These are phyloP conservation scores for Meteorus colon DNA, from an alignment of 2,888 invertebrate species.

Conservation along the genomic window DNA sequence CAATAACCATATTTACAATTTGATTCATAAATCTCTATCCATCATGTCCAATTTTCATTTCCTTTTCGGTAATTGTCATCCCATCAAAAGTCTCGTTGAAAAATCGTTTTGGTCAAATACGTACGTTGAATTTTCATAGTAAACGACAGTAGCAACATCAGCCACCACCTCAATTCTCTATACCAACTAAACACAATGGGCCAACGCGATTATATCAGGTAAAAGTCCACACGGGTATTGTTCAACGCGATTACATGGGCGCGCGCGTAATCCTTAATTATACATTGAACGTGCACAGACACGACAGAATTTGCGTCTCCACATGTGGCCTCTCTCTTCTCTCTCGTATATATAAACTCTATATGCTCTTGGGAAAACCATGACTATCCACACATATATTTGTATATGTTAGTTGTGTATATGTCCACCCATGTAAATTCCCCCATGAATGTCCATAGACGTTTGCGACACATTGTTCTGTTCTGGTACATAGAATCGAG, in stretches of 20 bases:
- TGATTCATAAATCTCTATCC: too few species aligned
- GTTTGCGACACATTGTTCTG: slow-evolving; percentile 37
- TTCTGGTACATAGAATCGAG: slow-evolving; percentile 21
- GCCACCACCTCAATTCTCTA: neutral
- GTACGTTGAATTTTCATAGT: slow-evolving; percentile 6
- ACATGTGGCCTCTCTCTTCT: slow-evolving; percentile 37
- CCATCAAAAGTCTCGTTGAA: neutral
- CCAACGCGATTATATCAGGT: slow-evolving; percentile 50
- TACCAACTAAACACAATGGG: slow-evolving; percentile 28
- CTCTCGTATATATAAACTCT: slow-evolving; percentile 6
- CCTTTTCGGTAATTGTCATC: neutral
- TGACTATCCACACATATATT: neutral
- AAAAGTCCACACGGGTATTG: slow-evolving; percentile 53
- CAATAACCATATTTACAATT: too few species aligned
- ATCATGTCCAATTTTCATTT: too few species aligned
- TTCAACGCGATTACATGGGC: slow-evolving; percentile 52
- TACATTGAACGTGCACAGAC: slow-evolving; percentile 52
- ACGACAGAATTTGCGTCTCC: slow-evolving; percentile 42
- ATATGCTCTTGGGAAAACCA: slow-evolving; percentile 16
- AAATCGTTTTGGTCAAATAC: neutral
- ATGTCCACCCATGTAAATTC: neutral
- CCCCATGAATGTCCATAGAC: neutral
- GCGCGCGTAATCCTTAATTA: slow-evolving; percentile 56
- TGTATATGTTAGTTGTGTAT: slow-evolving; percentile 4
- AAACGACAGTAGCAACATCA: neutral